Base-by-base conservation (phyloP, 2,113 vertebrate species). In the Marmota monax region DNA sequence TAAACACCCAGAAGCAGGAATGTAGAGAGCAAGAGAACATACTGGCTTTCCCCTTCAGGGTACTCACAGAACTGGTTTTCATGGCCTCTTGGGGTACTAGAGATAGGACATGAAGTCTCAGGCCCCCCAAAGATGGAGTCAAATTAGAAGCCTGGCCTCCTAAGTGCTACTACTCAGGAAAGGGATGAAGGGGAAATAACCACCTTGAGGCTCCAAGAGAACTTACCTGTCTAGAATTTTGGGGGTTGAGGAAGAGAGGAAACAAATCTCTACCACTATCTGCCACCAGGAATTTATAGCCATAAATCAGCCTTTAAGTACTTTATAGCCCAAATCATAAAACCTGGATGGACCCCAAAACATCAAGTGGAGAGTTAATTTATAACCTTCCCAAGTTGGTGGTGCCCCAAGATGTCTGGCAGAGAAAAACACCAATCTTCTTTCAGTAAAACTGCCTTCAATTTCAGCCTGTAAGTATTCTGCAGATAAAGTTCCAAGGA, bases 361-460 rank as follows among this genome's bases (percentile, higher is more conserved):
- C 32, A 63, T 89, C 32, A 89, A 72, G 18, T 23, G 45, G 70
- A 92, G 45, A 96, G 87, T 82, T 85, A 63, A 73, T 73, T 72
- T 69, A 76, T 69, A 78, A 84, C 4, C n/a, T 29, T 39, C 53
- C 63, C 74, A 83, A 29, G 39, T 7, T 39, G 29, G 14, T 12
- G 32, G 37, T 63, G 37, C 45, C 65, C 23, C 42, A 77, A 88
- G 25, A 67, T 1, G 37, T 70, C 78, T 72, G 32, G 48, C 61
- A 48, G 29, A 90, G 77, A 61, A 51, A 85, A 92, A 92, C 4
- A 29, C 37, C 42, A 45, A 58, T 67, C 17, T 61, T 70, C 48
- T 45, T 42, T 61, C 63, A 82, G 45, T 82, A 65, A 90, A 79
- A 74, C 65, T 32, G n/a, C 45, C 69, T 84, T 70, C 20, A 42